Evolutionary conservation across 2,888 invertebrate genomes (phyloP).

Genomic region (Orchesellides sinensis): DNA sequence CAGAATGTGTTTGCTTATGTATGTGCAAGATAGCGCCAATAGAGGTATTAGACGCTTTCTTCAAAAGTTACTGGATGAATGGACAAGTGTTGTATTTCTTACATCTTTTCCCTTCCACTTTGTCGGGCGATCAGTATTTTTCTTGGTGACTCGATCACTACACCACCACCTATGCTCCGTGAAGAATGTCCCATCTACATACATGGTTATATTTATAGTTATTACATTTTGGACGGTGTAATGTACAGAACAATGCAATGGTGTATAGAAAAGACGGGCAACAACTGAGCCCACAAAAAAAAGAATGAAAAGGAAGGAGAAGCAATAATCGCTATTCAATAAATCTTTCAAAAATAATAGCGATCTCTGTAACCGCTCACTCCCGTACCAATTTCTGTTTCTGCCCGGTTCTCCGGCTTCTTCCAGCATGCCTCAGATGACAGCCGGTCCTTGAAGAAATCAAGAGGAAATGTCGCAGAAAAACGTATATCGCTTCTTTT

Average conservation of each 20-base stretch:
- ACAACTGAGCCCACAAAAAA: constrained; percentile 48
- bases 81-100: constrained; percentile 33
- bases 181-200: not conserved
- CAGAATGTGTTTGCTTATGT: too few species aligned
- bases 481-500: constrained; percentile 39
- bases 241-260: not conserved
- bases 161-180: not conserved
- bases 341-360: constrained; percentile 64
- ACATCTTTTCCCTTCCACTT: constrained; percentile 22
- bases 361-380: constrained; percentile 47
- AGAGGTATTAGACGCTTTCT: too few species aligned
- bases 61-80: constrained; percentile 25
- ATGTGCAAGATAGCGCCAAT: too few species aligned
- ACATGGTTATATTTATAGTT: not conserved
- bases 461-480: constrained; percentile 61
- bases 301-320: constrained; percentile 45
- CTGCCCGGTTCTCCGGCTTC: constrained; percentile 22
- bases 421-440: constrained; percentile 45
- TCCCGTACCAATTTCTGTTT: constrained; percentile 35
- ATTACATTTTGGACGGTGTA: not conserved
- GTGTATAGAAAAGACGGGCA: constrained; percentile 35
- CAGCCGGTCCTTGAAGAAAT: constrained; percentile 59
- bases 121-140: constrained; percentile 19
- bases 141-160: not conserved
- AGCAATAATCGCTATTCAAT: constrained; percentile 63